Evolutionary conservation across 2,113 vertebrate species (phyloP).

Genomic region (Forbesichthys agassizii): DNA sequence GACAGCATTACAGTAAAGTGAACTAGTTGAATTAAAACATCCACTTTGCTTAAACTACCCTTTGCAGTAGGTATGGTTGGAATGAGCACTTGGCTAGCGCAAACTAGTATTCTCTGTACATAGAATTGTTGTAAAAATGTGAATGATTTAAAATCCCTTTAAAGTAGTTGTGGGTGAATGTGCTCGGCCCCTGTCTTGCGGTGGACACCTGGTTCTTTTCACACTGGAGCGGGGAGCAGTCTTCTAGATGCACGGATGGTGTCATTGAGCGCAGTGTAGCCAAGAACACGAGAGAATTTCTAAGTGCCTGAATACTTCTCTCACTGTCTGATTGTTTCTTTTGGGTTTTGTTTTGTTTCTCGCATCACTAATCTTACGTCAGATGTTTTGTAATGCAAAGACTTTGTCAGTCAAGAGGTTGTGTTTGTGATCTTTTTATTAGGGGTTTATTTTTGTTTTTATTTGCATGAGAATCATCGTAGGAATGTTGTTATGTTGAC

Average conservation of each 20-base stretch:
- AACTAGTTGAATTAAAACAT: no score
- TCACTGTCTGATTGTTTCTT: conserved; percentile 33
- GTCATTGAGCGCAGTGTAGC: conserved; percentile 76
- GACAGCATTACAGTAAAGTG: no score
- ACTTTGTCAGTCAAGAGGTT: conserved; percentile 28
- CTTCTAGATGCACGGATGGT: conserved; percentile 54
- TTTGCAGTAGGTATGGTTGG: no score
- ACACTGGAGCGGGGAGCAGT: conserved; percentile 41
- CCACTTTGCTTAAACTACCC: no score
- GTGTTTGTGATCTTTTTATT: conserved; percentile 18
- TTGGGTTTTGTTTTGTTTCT: conserved; percentile 26
- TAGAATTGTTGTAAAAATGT: conserved; percentile 60
- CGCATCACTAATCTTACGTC: conserved; percentile 22
- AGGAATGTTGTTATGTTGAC: conserved; percentile 41
- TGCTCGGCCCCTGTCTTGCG: conserved; percentile 60
- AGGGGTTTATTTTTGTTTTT: conserved; percentile 31
- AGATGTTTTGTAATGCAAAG: conserved; percentile 11
- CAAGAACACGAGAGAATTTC: conserved; percentile 75
- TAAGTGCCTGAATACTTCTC: conserved; percentile 80
- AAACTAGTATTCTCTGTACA: conserved; percentile 55
- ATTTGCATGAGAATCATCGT: conserved; percentile 26
- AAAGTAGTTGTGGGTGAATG: conserved; percentile 69
- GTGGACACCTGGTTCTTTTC: conserved; percentile 49
- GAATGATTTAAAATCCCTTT: conserved; percentile 74
- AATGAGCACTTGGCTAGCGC: conserved; percentile 23